Conservation (phyloP, 2,797 vertebrate genomes). For the Hemibagrus guttatus region DNA sequence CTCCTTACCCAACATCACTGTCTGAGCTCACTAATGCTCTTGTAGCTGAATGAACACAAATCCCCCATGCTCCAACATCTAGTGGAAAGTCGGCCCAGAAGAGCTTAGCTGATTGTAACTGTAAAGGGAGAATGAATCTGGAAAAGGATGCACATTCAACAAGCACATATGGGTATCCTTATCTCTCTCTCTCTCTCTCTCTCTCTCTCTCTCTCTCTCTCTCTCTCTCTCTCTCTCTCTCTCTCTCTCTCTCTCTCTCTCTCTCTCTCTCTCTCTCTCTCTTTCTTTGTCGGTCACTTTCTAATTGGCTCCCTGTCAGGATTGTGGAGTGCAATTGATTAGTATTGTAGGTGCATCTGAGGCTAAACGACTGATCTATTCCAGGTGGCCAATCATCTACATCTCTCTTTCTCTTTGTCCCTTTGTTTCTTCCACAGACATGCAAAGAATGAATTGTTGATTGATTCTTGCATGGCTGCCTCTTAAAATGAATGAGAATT, state of each 20-base stretch:
- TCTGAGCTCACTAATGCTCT: not conserved
- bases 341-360: conserved; percentile 60
- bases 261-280: not conserved
- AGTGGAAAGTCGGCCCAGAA: not conserved
- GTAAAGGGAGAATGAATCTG: not conserved
- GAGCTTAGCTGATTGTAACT: not conserved
- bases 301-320: conserved; percentile 63
- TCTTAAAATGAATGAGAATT: not conserved
- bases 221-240: not conserved
- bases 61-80: not conserved
- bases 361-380: conserved; percentile 50
- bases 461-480: conserved; percentile 14
- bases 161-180: not conserved
- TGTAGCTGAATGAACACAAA: not conserved
- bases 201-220: not conserved
- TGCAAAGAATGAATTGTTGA: conserved; percentile 32
- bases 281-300: conserved; percentile 26
- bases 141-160: not conserved
- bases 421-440: conserved; percentile 8
- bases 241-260: not conserved
- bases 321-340: conserved; percentile 60
- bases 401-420: conserved; percentile 5
- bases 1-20: not conserved
- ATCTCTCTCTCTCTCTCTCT: not conserved
- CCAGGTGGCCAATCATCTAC: conserved; percentile 62